These are phyloP conservation scores for Heliocidaris erythrogramma DNA, from an alignment of 35 echinoderm and acorn worm genomes.

Conservation along the genomic window DNA sequence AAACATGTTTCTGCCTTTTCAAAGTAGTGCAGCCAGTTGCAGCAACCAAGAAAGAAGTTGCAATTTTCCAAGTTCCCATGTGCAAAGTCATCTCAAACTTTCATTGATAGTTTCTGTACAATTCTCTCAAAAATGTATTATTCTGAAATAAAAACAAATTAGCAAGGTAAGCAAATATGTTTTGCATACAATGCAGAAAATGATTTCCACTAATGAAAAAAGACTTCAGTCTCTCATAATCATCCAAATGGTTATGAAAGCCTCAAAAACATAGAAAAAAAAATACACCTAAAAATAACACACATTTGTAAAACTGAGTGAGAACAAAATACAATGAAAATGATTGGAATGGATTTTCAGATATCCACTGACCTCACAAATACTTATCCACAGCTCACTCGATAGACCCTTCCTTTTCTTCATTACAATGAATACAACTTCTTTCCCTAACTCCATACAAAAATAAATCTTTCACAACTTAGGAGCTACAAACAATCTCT, in stretches of 20 bases:
- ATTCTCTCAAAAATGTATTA: too few species aligned
- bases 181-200: neutral
- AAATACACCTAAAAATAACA: neutral
- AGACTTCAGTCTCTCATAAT: neutral
- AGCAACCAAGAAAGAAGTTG: neutral
- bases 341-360: slow-evolving; percentile 11
- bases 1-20: neutral
- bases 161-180: neutral
- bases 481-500: slow-evolving; percentile 9
- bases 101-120: neutral
- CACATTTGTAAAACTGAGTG: neutral
- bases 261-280: neutral
- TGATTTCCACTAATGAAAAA: neutral
- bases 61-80: neutral
- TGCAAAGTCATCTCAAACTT: neutral
- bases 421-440: neutral
- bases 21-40: neutral
- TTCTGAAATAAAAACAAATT: too few species aligned
- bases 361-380: slow-evolving; percentile 1
- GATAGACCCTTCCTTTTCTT: neutral
- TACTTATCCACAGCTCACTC: neutral
- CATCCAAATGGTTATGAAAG: neutral
- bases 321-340: neutral
- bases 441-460: slow-evolving; percentile 12
- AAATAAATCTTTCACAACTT: slow-evolving; percentile 42